phyloP scores from a whole-genome alignment of 2,113 vertebrate species.

The mouse (Mus musculus) region DNA sequence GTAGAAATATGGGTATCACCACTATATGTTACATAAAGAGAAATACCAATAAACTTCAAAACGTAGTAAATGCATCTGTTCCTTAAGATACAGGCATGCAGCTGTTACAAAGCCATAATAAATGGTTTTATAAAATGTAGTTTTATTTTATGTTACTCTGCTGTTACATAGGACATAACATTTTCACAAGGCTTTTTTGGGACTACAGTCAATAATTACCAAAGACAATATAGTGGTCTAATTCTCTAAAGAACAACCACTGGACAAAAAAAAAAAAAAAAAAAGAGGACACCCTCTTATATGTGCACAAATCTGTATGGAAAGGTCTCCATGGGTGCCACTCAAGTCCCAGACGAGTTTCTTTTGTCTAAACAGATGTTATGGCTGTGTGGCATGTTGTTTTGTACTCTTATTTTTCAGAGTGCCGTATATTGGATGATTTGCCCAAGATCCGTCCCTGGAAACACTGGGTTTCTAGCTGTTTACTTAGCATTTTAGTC shows the following conservation, averaged over 20 bases:
- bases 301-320: slow-evolving; percentile 93
- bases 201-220: slow-evolving; percentile 94
- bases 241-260: slow-evolving; percentile 93
- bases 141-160: slow-evolving; percentile 98
- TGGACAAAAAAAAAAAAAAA: slow-evolving; percentile 89
- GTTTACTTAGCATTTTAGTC: background rate
- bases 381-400: background rate
- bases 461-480: background rate
- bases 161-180: slow-evolving; percentile 96
- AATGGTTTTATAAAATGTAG: slow-evolving; percentile 96
- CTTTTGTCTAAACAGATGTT: background rate
- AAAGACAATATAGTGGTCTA: slow-evolving; percentile 93
- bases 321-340: slow-evolving; percentile 81
- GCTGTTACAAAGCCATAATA: slow-evolving; percentile 84
- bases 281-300: slow-evolving; percentile 86
- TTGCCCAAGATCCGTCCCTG: background rate
- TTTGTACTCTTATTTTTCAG: background rate
- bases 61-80: slow-evolving; percentile 42
- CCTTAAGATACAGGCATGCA: slow-evolving; percentile 73
- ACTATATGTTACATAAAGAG: background rate
- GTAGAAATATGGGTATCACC: background rate
- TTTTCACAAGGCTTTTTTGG: slow-evolving; percentile 96
- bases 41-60: slow-evolving; percentile 38
- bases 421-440: background rate
- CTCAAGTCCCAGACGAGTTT: background rate